Evolutionary conservation across 2,888 invertebrate genomes (phyloP).

Genomic region (Macrosiphum euphorbiae): DNA sequence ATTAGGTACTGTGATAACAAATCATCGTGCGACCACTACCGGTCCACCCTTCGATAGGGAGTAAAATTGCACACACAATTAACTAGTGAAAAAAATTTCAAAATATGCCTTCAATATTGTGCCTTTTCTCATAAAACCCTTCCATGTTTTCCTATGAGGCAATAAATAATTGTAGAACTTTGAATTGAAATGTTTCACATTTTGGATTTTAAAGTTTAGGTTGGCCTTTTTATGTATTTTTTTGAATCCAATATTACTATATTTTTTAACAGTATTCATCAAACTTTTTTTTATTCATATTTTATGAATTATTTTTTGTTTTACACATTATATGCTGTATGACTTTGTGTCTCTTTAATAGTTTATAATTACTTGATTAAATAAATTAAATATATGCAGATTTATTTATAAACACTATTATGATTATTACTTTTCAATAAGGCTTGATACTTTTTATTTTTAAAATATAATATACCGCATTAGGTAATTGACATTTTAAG

Average conservation of each 20-base stretch:
- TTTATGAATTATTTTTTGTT: background rate
- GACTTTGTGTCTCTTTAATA: background rate
- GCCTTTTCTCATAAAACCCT: too few relatives aligned
- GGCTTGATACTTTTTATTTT: too few relatives aligned
- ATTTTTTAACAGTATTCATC: background rate
- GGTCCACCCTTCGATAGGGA: too few relatives aligned
- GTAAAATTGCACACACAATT: too few relatives aligned
- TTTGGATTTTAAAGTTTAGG: background rate
- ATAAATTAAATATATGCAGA: background rate
- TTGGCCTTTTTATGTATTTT: background rate
- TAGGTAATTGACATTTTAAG: too few relatives aligned
- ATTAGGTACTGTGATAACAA: too few relatives aligned
- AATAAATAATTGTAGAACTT: background rate
- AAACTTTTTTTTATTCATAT: background rate
- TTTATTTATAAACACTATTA: too few relatives aligned
- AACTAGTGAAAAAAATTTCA: too few relatives aligned
- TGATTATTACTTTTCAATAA: too few relatives aligned
- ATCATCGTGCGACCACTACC: too few relatives aligned
- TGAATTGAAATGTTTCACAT: background rate
- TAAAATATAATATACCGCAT: too few relatives aligned
- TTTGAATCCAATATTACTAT: background rate
- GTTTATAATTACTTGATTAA: background rate
- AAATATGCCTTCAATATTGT: too few relatives aligned
- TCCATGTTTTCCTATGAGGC: background rate
- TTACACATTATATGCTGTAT: background rate